phyloP scores from a whole-genome alignment of 2,888 invertebrate species.

The Hemistola chrysoprasaria region DNA sequence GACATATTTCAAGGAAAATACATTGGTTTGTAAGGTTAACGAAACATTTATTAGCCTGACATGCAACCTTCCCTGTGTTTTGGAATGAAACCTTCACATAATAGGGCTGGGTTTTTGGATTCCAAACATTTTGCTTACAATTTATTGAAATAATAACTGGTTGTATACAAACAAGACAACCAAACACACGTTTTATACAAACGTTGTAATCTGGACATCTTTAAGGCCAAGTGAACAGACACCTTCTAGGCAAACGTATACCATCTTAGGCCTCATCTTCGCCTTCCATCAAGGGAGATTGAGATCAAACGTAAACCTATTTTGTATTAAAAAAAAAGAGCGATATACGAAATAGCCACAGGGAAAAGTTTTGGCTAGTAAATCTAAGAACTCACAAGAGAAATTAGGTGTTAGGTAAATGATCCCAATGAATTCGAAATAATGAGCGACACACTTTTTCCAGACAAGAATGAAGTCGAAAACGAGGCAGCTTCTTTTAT shows the following conservation, averaged over 20 bases:
- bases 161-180: too few relatives aligned
- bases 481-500: slow-evolving; percentile 1
- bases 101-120: slow-evolving; percentile 13
- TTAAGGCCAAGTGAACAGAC: too few relatives aligned
- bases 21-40: slow-evolving; percentile 29
- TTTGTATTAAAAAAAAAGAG: too few relatives aligned
- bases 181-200: too few relatives aligned
- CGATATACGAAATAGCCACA: too few relatives aligned
- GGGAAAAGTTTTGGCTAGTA: too few relatives aligned
- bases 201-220: too few relatives aligned
- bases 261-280: too few relatives aligned
- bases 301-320: too few relatives aligned
- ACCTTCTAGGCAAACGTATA: too few relatives aligned
- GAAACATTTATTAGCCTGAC: slow-evolving; percentile 31
- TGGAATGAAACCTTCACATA: slow-evolving; percentile 7
- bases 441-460: slow-evolving; percentile 11
- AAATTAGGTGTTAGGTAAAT: slow-evolving; percentile 21
- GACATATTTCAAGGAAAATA: slow-evolving; percentile 37
- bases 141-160: slow-evolving; percentile 11
- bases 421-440: slow-evolving; percentile 19
- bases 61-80: slow-evolving; percentile 10
- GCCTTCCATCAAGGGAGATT: too few relatives aligned
- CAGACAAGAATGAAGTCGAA: slow-evolving; percentile 5
- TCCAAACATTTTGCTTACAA: slow-evolving; percentile 15
- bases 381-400: background rate